These are phyloP conservation scores for Venustoraphidia nigricollis DNA, from an alignment of 2,888 invertebrate species.

Conservation along the genomic window DNA sequence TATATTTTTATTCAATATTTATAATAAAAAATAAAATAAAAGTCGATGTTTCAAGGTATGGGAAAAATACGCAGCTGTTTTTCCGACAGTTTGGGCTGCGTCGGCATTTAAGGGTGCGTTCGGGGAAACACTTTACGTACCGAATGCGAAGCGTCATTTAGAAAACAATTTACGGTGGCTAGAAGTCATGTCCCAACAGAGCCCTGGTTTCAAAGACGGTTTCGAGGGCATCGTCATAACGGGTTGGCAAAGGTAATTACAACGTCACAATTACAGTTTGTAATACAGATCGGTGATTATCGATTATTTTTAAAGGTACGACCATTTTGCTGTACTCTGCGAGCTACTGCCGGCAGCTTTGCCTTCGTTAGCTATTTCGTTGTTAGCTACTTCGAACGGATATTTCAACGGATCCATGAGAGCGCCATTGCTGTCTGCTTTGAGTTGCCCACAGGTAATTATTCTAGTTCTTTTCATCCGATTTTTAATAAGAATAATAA, in stretches of 20 bases:
- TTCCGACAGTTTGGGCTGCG: constrained; percentile 54
- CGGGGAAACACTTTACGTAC: constrained; percentile 51
- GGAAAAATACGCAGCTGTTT: constrained; percentile 51
- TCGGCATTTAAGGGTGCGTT: constrained; percentile 65
- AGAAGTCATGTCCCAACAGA: constrained; percentile 44
- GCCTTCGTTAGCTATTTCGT: constrained; percentile 44
- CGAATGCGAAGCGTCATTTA: constrained; percentile 47
- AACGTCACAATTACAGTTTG: not conserved
- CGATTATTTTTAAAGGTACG: constrained; percentile 30
- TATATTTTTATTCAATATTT: too few relatives aligned
- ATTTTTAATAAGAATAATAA: too few relatives aligned
- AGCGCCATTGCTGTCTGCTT: constrained; percentile 27
- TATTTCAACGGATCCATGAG: constrained; percentile 39
- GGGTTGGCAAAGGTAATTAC: constrained; percentile 36
- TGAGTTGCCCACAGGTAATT: constrained; percentile 34
- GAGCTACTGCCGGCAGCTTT: constrained; percentile 49
- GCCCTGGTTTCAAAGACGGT: constrained; percentile 32
- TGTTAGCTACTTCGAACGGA: constrained; percentile 41
- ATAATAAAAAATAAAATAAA: too few relatives aligned
- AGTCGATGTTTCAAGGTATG: constrained; percentile 30
- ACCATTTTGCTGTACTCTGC: constrained; percentile 53
- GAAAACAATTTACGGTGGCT: constrained; percentile 58
- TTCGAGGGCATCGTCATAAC: constrained; percentile 39
- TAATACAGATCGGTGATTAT: not conserved
- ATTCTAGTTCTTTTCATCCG: too few relatives aligned